phyloP scores from a whole-genome alignment of 2,888 invertebrate genomes.

The Antitype chi region DNA sequence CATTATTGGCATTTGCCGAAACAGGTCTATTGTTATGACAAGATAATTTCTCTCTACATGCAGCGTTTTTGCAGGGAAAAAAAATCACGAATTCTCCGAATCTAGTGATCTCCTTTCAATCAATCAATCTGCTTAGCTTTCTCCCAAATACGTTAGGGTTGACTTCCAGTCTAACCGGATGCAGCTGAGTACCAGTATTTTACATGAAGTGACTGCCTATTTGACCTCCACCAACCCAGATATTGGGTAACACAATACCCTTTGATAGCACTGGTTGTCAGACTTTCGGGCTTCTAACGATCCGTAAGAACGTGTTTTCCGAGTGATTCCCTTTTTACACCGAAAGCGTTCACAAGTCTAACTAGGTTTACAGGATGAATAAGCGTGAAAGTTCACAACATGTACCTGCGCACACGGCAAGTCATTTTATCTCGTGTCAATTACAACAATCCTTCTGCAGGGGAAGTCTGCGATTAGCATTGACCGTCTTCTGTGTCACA shows the following conservation, averaged over 20 bases:
- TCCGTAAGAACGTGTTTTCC: no score
- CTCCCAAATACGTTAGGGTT: no score
- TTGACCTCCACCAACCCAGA: no score
- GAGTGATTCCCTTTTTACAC: not conserved
- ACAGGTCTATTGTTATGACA: no score
- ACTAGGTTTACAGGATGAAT: not conserved
- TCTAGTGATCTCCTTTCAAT: no score
- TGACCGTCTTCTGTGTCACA: constrained; percentile 20
- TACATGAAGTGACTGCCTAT: no score
- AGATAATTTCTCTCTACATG: not conserved
- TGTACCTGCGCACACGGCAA: not conserved
- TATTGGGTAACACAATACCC: no score
- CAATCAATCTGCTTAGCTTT: no score
- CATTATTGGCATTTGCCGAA: not conserved
- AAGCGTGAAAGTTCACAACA: not conserved
- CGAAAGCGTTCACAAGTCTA: not conserved
- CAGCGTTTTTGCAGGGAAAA: not conserved
- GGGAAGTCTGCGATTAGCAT: constrained; percentile 43
- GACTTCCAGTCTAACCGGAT: no score
- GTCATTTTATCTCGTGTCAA: constrained; percentile 20
- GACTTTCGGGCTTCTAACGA: no score
- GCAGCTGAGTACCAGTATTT: no score
- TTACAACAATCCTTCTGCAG: constrained; percentile 21
- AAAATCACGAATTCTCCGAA: not conserved
- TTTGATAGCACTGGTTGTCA: no score